phyloP scores from a whole-genome alignment of 1,140 invertebrate genomes.

The Carposina sasakii region DNA sequence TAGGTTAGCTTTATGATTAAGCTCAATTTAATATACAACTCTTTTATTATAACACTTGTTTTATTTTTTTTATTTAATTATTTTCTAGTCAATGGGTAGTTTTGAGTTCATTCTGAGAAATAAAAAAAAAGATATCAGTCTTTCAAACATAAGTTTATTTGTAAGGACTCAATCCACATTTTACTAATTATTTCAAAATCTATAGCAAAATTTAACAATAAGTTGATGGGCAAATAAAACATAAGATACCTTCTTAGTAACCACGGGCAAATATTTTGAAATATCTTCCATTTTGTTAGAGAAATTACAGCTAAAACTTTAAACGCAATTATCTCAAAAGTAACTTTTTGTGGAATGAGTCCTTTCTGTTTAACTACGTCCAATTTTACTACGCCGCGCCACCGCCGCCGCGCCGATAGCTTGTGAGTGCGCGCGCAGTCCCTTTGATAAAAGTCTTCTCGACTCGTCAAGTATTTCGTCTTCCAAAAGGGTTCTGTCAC shows the following conservation, averaged over 20 bases:
- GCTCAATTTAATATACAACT: too few relatives aligned
- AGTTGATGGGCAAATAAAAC: constrained; percentile 1
- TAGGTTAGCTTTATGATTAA: too few relatives aligned
- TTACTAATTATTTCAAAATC: constrained; percentile 12
- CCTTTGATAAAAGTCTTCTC: too few relatives aligned
- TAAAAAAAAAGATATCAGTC: too few relatives aligned
- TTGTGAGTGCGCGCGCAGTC: too few relatives aligned
- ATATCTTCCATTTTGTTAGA: constrained; percentile 7
- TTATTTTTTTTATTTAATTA: constrained; percentile 8
- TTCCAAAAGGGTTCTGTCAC: too few relatives aligned
- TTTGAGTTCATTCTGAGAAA: too few relatives aligned
- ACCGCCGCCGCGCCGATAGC: too few relatives aligned
- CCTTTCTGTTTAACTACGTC: constrained; percentile 15
- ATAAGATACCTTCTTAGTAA: constrained; percentile 8
- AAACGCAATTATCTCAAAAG: constrained; percentile 16
- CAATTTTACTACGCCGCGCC: too few relatives aligned
- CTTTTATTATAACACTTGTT: constrained; percentile 4
- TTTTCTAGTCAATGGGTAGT: constrained; percentile 5
- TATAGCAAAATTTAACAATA: constrained; percentile 9
- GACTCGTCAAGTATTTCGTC: too few relatives aligned
- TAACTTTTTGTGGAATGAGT: constrained; percentile 14
- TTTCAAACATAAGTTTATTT: constrained; percentile 13
- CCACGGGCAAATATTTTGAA: constrained; percentile 3
- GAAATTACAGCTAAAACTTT: constrained; percentile 12
- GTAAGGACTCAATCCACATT: constrained; percentile 14